A percentile compares a stretch with the other conserved stretches of the same genome.
phyloP scores from a whole-genome alignment of 2,888 invertebrate species.

The Platycheirus rosarum region DNA sequence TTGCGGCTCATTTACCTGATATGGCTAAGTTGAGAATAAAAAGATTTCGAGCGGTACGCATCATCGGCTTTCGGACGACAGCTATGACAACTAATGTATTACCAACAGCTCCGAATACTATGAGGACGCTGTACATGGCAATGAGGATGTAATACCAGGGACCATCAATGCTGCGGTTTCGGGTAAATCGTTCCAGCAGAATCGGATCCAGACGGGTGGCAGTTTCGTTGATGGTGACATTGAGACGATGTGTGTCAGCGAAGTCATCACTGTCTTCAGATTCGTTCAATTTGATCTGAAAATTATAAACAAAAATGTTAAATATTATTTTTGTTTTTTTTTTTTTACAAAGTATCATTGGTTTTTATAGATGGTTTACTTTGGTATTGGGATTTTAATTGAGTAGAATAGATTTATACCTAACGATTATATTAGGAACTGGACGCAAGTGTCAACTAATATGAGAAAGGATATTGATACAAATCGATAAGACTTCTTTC shows the following conservation, averaged over 20 bases:
- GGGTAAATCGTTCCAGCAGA: conserved; percentile 84
- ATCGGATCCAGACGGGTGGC: conserved; percentile 75
- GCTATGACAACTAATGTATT: conserved; percentile 92
- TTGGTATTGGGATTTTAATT: too few species aligned
- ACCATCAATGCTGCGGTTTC: conserved; percentile 88
- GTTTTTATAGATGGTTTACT: too few species aligned
- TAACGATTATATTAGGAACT: too few species aligned
- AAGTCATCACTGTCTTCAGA: conserved; percentile 52
- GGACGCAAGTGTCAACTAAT: too few species aligned
- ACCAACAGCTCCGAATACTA: conserved; percentile 91
- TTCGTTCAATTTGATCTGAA: conserved; percentile 68
- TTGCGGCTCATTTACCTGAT: conserved; percentile 82
- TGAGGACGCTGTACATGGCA: conserved; percentile 88
- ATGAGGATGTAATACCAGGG: conserved; percentile 87
- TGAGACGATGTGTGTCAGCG: conserved; percentile 48
- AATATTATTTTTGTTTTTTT: not conserved
- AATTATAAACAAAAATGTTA: conserved; percentile 17
- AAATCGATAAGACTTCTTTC: too few species aligned
- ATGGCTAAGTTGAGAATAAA: conserved; percentile 95
- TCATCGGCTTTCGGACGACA: conserved; percentile 91
- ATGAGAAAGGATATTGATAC: too few species aligned
- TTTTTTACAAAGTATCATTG: too few species aligned
- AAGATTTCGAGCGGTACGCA: conserved; percentile 96
- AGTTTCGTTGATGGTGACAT: conserved; percentile 48
- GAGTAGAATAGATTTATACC: too few species aligned